Conservation (phyloP, 1,140 invertebrate species). For the Monomorium pharaonis region DNA sequence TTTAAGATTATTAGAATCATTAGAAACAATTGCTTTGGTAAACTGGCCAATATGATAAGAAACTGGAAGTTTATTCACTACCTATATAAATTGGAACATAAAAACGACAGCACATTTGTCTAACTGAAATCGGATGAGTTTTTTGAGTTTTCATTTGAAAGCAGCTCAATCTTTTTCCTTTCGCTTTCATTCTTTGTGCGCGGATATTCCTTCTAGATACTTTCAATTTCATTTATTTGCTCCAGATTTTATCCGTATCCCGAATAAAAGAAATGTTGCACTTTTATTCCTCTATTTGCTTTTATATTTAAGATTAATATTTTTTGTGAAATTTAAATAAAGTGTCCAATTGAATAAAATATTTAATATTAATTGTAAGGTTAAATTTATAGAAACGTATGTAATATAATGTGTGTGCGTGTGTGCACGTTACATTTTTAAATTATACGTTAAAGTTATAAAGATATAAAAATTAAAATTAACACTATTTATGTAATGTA, state of each 20-base stretch:
- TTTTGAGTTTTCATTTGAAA: conserved; percentile 68
- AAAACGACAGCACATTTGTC: conserved; percentile 56
- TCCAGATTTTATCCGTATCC: conserved; percentile 40
- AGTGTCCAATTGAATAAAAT: not conserved
- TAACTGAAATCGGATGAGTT: conserved; percentile 68
- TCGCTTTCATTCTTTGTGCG: conserved; percentile 50
- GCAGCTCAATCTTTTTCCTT: conserved; percentile 60
- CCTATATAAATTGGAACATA: conserved; percentile 54
- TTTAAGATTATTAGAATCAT: not conserved
- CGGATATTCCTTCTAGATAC: conserved; percentile 38
- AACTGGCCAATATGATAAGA: conserved; percentile 43
- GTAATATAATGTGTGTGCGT: too few species aligned
- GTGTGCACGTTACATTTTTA: too few species aligned
- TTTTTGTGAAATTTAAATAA: not conserved
- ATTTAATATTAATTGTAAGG: not conserved
- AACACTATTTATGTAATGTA: not conserved
- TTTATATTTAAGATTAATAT: not conserved
- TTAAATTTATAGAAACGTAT: not conserved
- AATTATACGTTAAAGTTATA: too few species aligned
- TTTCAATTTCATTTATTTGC: conserved; percentile 40
- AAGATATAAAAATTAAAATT: not conserved
- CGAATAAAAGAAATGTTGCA: not conserved
- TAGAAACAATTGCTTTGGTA: conserved; percentile 49
- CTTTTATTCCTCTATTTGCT: not conserved
- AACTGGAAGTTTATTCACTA: conserved; percentile 63